phyloP scores from a whole-genome alignment of 2,888 invertebrate species.

The Eristalis intricaria region DNA sequence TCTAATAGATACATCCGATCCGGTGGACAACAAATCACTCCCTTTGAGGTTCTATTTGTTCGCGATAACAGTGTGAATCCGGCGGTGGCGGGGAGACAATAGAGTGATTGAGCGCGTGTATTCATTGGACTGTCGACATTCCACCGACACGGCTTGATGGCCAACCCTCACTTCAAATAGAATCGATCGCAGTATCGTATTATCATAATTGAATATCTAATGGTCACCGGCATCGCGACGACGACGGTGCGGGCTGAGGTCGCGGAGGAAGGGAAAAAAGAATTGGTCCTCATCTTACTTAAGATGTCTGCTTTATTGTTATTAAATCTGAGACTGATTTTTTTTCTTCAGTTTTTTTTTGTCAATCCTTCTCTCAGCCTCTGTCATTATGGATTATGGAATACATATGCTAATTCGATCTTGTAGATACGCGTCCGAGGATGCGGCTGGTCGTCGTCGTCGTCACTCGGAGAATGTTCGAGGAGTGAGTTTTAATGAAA shows the following conservation, averaged over 20 bases:
- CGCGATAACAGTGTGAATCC: not conserved
- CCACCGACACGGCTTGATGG: not conserved
- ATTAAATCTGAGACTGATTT: slow-evolving; percentile 11
- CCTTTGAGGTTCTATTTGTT: slow-evolving; percentile 20
- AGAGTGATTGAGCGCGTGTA: slow-evolving; percentile 38
- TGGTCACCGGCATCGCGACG: not conserved
- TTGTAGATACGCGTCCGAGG: not conserved
- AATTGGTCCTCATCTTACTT: slow-evolving; percentile 20
- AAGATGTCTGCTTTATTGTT: slow-evolving; percentile 35
- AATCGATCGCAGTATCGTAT: slow-evolving; percentile 17
- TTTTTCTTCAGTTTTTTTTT: not conserved
- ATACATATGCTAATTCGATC: slow-evolving; percentile 33
- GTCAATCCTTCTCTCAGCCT: not conserved
- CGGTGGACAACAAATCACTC: slow-evolving; percentile 37
- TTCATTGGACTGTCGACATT: slow-evolving; percentile 27
- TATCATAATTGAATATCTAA: slow-evolving; percentile 44
- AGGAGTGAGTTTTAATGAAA: slow-evolving; percentile 1
- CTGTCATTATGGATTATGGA: slow-evolving; percentile 34
- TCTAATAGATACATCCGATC: slow-evolving; percentile 19
- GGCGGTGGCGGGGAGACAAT: not conserved
- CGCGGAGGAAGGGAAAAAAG: not conserved
- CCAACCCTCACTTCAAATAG: slow-evolving; percentile 8
- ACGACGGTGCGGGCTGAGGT: not conserved
- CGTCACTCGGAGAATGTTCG: not conserved
- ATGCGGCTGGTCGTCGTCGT: no score